Conservation (phyloP, 2,888 invertebrate genomes). For the Selenia dentaria region DNA sequence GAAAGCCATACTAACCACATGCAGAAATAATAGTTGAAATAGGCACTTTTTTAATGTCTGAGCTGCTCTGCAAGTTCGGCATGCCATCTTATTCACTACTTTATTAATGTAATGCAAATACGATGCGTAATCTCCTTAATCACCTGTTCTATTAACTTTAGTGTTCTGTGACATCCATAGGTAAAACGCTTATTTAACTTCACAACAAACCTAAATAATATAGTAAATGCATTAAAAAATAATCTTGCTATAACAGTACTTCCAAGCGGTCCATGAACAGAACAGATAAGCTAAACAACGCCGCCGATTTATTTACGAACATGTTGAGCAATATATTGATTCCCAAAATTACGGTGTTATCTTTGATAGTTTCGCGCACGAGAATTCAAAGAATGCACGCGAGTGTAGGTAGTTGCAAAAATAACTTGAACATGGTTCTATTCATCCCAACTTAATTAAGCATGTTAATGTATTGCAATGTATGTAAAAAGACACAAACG, state of each 20-base stretch:
- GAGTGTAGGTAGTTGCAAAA: conserved; percentile 34
- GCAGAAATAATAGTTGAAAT: too few species aligned
- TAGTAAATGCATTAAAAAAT: too few species aligned
- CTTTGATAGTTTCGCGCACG: conserved; percentile 1
- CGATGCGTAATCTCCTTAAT: too few species aligned
- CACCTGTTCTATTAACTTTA: too few species aligned
- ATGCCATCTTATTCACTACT: too few species aligned
- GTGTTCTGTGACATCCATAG: too few species aligned
- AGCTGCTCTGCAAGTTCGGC: too few species aligned
- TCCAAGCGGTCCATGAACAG: conserved; percentile 39
- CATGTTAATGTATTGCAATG: conserved; percentile 15
- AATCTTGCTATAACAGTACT: conserved; percentile 36
- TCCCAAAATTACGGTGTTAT: conserved; percentile 12
- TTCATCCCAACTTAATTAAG: conserved; percentile 20
- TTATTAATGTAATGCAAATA: too few species aligned
- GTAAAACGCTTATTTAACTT: too few species aligned
- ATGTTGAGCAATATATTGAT: conserved; percentile 27
- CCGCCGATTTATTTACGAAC: conserved; percentile 31
- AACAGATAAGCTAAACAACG: conserved; percentile 40
- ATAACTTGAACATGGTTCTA: conserved; percentile 10
- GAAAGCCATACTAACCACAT: too few species aligned
- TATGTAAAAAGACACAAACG: conserved; percentile 27
- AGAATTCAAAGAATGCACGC: conserved; percentile 7
- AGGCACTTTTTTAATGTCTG: too few species aligned
- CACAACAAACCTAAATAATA: too few species aligned